These are phyloP conservation scores for Theretra japonica DNA, from an alignment of 2,888 invertebrate species.

Conservation along the genomic window DNA sequence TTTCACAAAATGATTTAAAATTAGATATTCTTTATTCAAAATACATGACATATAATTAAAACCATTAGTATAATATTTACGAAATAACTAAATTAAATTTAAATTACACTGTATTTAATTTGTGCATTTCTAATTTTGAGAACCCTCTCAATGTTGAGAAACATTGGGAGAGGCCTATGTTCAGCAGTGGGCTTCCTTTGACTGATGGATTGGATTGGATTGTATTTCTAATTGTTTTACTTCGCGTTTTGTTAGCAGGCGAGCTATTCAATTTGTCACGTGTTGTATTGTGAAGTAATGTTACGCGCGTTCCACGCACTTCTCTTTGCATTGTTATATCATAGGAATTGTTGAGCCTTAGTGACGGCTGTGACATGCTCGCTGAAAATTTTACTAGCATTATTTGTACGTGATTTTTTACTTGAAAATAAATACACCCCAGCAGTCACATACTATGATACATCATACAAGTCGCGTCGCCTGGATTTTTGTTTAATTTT, in stretches of 20 bases:
- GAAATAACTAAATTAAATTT: background rate
- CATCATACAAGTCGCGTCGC: no score
- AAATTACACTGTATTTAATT: background rate
- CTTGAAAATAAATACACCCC: no score
- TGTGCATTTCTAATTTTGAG: slow-evolving; percentile 1
- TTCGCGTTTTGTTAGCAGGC: background rate
- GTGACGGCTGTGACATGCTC: background rate
- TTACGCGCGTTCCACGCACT: slow-evolving; percentile 30
- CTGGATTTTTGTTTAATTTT: no score
- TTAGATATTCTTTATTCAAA: background rate
- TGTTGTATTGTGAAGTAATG: slow-evolving; percentile 37
- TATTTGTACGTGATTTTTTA: background rate
- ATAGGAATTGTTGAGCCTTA: slow-evolving; percentile 24
- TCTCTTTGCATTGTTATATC: slow-evolving; percentile 29
- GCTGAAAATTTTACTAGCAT: background rate
- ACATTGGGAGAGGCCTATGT: no score
- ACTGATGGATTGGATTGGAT: no score
- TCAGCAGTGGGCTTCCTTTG: no score
- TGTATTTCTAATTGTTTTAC: no score
- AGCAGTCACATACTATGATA: no score
- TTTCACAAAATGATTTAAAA: no score
- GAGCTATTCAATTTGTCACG: slow-evolving; percentile 31
- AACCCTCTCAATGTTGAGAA: no score
- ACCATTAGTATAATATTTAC: no score
- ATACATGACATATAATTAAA: background rate